Percentiles rank a stretch among this genome's conserved stretches.
Evolutionary conservation across 2,888 invertebrate genomes (phyloP).

Genomic region (Andrena praecox): DNA sequence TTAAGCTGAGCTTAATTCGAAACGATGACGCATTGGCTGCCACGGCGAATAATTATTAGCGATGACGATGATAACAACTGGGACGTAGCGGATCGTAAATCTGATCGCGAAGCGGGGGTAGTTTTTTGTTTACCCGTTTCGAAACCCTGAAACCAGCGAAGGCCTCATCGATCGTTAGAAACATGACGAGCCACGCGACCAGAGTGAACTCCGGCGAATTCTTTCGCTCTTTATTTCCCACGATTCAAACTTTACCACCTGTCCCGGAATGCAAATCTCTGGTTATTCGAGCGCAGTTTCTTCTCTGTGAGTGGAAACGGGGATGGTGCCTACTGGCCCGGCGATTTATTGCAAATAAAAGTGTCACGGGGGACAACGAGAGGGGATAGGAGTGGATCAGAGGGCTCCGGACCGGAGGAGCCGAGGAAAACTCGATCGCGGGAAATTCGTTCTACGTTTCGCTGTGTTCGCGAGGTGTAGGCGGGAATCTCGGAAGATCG

Average conservation of each 20-base stretch:
- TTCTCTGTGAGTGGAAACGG: not conserved
- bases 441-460: constrained; percentile 10
- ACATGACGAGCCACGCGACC: not conserved
- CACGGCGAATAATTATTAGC: constrained; percentile 50
- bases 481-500: constrained; percentile 25
- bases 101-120: not conserved
- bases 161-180: too few species aligned
- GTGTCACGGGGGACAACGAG: constrained; percentile 14
- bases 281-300: not conserved
- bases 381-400: not conserved
- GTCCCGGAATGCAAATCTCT: not conserved
- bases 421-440: not conserved
- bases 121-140: not conserved
- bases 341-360: constrained; percentile 36
- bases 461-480: not conserved
- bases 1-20: constrained; percentile 50
- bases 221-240: not conserved
- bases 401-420: not conserved
- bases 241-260: not conserved
- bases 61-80: constrained; percentile 40
- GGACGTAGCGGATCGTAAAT: constrained; percentile 24
- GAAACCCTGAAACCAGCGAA: not conserved
- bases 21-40: constrained; percentile 52
- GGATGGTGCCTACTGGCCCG: not conserved
- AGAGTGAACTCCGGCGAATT: not conserved